Conservation (phyloP, 1,140 invertebrate genomes). For the Antheraea pernyi region DNA sequence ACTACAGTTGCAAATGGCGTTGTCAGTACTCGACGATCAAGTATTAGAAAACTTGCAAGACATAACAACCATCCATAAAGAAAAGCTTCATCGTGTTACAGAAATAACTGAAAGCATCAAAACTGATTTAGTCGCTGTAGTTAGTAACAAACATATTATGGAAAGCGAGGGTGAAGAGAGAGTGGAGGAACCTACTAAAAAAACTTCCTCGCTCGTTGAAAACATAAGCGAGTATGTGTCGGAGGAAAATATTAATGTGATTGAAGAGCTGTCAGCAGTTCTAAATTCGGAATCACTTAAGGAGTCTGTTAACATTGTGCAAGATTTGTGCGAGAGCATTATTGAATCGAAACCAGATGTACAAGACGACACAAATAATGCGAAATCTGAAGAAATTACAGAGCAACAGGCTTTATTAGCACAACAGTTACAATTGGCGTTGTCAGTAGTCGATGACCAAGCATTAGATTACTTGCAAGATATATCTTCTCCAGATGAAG, state of each 20-base stretch:
- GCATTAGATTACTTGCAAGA: slow-evolving; percentile 19
- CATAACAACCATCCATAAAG: slow-evolving; percentile 1
- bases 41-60: slow-evolving; percentile 19
- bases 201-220: slow-evolving; percentile 4
- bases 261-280: slow-evolving; percentile 24
- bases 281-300: slow-evolving; percentile 23
- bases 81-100: slow-evolving; percentile 3
- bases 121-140: slow-evolving; percentile 8
- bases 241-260: slow-evolving; percentile 27
- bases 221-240: slow-evolving; percentile 41
- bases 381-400: neutral
- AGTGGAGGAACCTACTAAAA: neutral
- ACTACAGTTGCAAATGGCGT: slow-evolving; percentile 20
- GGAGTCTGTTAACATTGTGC: slow-evolving; percentile 30
- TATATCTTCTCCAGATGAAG: neutral
- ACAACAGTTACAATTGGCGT: slow-evolving; percentile 21
- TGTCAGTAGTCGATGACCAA: slow-evolving; percentile 18
- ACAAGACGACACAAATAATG: slow-evolving; percentile 15
- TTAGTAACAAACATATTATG: neutral
- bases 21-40: slow-evolving; percentile 18
- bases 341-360: slow-evolving; percentile 17
- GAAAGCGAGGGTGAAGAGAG: neutral
- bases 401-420: slow-evolving; percentile 16
- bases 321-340: slow-evolving; percentile 36
- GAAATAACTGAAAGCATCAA: slow-evolving; percentile 12